These are phyloP conservation scores for Rhinolophus ferrumequinum DNA, from an alignment of 2,113 vertebrate species.

Conservation along the genomic window DNA sequence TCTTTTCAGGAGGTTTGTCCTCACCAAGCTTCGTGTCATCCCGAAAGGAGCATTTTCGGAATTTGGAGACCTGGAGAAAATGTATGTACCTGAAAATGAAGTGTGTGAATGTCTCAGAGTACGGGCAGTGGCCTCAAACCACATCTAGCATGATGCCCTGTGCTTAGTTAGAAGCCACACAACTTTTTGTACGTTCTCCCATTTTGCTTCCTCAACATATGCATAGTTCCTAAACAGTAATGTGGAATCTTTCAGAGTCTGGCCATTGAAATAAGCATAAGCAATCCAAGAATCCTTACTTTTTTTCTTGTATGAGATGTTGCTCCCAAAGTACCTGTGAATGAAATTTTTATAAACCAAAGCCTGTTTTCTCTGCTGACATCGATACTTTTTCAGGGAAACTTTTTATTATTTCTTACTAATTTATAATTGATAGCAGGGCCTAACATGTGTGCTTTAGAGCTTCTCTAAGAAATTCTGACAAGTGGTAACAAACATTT, in stretches of 20 bases:
- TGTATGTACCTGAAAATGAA: constrained; percentile 84
- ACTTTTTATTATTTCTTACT: not conserved
- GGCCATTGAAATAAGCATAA: not conserved
- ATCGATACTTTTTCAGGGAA: not conserved
- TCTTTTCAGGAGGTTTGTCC: constrained; percentile 89
- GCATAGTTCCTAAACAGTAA: not conserved
- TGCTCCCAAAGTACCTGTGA: not conserved
- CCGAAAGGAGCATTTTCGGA: constrained; percentile 87
- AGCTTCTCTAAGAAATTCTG: not conserved
- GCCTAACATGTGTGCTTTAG: not conserved
- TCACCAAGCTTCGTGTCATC: constrained; percentile 88
- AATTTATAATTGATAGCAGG: not conserved
- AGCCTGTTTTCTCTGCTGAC: not conserved
- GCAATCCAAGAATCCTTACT: not conserved
- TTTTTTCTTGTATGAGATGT: not conserved
- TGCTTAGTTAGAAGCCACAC: not conserved
- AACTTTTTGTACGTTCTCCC: not conserved
- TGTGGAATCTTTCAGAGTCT: not conserved
- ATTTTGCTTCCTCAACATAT: not conserved
- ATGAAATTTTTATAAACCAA: not conserved
- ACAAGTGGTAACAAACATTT: not conserved
- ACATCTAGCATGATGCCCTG: not conserved
- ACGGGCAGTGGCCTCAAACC: not conserved
- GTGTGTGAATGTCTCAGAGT: not conserved
- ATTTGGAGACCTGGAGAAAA: constrained; percentile 88